Conservation (phyloP, 2,888 invertebrate species). For the Glyphotaelius pellucidus region DNA sequence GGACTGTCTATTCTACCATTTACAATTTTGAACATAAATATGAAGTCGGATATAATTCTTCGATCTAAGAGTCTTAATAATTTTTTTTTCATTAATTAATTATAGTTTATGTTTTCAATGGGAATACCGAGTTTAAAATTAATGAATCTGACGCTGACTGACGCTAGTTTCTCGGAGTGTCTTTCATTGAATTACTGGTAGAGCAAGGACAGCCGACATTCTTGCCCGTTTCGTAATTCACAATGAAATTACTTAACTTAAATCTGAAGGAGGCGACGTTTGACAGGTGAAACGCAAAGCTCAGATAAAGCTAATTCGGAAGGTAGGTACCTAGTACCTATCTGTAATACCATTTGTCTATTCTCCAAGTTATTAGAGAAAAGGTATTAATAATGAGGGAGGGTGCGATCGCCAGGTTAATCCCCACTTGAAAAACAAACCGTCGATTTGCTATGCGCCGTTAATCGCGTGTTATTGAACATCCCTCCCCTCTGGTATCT, state of each 20-base stretch:
- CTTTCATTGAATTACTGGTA: too few relatives aligned
- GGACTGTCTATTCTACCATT: too few relatives aligned
- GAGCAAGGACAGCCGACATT: too few relatives aligned
- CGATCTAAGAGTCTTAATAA: too few relatives aligned
- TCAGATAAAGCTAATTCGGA: not conserved
- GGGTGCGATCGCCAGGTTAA: constrained; percentile 63
- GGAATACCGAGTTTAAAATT: too few relatives aligned
- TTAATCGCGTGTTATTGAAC: constrained; percentile 66
- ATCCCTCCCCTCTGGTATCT: constrained; percentile 34
- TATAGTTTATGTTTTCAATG: too few relatives aligned
- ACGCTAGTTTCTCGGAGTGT: too few relatives aligned
- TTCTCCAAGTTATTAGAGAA: not conserved
- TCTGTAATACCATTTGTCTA: not conserved
- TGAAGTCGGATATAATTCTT: too few relatives aligned
- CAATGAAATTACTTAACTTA: not conserved
- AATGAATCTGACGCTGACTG: too few relatives aligned
- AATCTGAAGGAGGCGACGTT: not conserved
- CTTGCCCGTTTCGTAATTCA: too few relatives aligned
- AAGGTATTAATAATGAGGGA: not conserved
- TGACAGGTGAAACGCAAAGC: not conserved
- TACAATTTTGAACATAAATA: too few relatives aligned
- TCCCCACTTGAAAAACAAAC: constrained; percentile 62
- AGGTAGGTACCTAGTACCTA: constrained; percentile 2
- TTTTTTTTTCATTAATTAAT: too few relatives aligned
- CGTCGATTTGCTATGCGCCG: constrained; percentile 62